Base-by-base conservation (phyloP, 2,888 invertebrate species). In the Chrysolina americana region DNA sequence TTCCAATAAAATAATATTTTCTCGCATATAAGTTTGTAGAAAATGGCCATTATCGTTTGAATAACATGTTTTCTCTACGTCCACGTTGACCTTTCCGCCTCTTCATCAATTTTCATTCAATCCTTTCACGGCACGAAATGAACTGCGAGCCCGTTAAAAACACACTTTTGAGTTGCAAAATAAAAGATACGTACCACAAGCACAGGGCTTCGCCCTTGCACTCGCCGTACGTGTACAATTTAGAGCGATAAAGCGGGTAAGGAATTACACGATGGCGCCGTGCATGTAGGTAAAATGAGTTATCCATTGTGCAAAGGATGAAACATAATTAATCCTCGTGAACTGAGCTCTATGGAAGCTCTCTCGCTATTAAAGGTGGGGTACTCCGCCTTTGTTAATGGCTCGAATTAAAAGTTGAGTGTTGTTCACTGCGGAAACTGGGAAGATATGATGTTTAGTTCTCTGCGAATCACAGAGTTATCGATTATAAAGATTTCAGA, bases 321-420 rank as follows among this genome's bases (percentile, higher is more conserved):
- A 21, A 53, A 53, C 53, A 53, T 21, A 23, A 53, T 53, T 53
- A 53, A 23, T 53, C 13, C 53, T 21, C 53, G 13, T 53, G 53
- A 53, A 21, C 23, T 21, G 48, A 17, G 17, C 48, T 48, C 48
- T 17, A 48, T 10, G 48, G 17, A 53, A 53, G 53, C 53, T 53
- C 53, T 21, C 21, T 53, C 53, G 19, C 21, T 53, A 53, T 53
- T 19, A 53, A 11, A 53, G 53, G 53, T 53, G 53, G 53, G 53
- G 53, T 21, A 48, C 21, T 23, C 2, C 13, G 11, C 53, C 53
- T 13, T 21, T 53, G 21, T 21, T 53, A 53, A 53, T 53, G 53
- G 53, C 53, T 53, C 19, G 13, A 19, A 21, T 53, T 21, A 21
- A 53, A 53, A 53, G 19, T 23, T 53, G 53, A 53, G 53, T 21